Base-by-base conservation (phyloP, 1,140 invertebrate species). In the Neuroterus valhalla region DNA sequence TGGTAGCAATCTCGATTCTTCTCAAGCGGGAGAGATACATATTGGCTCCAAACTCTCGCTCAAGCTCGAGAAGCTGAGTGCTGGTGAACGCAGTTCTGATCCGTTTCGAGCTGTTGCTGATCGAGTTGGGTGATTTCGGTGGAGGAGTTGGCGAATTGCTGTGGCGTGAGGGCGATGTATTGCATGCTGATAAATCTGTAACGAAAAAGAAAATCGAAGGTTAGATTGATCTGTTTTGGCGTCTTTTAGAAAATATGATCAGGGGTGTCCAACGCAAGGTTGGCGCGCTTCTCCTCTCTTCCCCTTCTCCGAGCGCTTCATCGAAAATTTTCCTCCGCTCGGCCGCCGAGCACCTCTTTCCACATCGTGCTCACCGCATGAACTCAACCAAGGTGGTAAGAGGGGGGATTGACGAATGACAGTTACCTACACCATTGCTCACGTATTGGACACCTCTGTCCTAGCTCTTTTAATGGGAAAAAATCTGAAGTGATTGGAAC, bases 31-130 rank as follows among this genome's bases (percentile, higher is more conserved):
- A 98, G 31, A 98, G 89, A 80, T 98, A 98, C 91, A 97, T 97
- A 82, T 97, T 98, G 77, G 95, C 92, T 0, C 96, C 93, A 83
- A 98, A 98, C 85, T 98, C 97, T 73, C 97, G 94, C 86, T 98
- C 97, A 48, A 98, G 88, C 86, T 98, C 96, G 48, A 98, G 86
- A 0, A 98, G 90, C 86, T 98, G 97, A 0, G 95, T 97, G 70
- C 96, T 96, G 0, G 97, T 98, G 86, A 98, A 98, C 0, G 97
- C 97, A 0, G 97, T 98, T 55, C 97, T 92, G 15, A 97, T 95
- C 45, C 96, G 91, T 83, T 96, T 96, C 50, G 94, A 94, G 1
- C 94, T 94, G 76, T 91, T 91, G 88, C 87, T 81, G 88, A 86
- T 79, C 89, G 80, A 91, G 70, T 90, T 77, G 86, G 86, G 75